Conservation (phyloP, 2,113 vertebrate genomes). For the Oenanthe oenanthe region DNA sequence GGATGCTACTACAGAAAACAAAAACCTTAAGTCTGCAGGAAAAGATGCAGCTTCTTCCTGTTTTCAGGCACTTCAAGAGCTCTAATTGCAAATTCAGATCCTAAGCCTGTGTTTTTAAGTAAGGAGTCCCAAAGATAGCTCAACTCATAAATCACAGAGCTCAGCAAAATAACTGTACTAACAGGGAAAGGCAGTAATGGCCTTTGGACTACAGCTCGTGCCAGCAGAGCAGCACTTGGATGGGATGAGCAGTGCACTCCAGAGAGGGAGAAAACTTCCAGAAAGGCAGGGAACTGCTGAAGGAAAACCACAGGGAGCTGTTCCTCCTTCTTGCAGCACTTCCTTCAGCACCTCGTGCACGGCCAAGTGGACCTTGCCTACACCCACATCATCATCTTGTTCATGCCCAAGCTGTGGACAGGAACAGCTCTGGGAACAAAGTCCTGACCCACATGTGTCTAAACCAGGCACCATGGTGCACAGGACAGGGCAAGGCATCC, state of each 20-base stretch:
- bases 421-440: neutral
- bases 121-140: neutral
- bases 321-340: neutral
- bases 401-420: fast-evolving
- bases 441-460: fast-evolving
- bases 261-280: neutral
- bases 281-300: neutral
- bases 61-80: neutral
- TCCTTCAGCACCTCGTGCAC: neutral
- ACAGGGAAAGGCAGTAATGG: neutral
- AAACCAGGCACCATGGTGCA: fast-evolving
- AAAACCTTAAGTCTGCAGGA: neutral
- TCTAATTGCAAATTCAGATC: neutral
- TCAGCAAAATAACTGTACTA: neutral
- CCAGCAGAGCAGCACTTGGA: neutral
- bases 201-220: neutral
- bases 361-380: neutral
- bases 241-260: fast-evolving
- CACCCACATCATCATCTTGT: no score
- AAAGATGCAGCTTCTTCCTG: neutral
- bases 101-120: neutral
- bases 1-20: neutral
- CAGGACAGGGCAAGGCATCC: neutral
- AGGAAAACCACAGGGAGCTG: neutral
- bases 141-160: neutral